Evolutionary conservation across 2,113 vertebrate species (phyloP).

Genomic region (Ornithorhynchus anatinus): DNA sequence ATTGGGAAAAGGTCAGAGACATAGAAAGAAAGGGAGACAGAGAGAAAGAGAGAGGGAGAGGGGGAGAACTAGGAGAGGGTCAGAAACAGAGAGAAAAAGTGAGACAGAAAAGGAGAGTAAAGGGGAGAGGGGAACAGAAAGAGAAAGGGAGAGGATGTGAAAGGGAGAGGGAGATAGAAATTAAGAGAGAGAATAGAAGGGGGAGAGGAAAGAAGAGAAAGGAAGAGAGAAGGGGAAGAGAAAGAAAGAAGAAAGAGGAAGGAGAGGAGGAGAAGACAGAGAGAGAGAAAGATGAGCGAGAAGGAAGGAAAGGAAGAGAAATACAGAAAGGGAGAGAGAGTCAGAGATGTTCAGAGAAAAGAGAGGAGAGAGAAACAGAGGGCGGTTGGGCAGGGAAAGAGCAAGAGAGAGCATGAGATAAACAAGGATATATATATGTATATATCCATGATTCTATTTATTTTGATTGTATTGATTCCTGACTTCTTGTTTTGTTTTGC

Average conservation of each 20-base stretch:
- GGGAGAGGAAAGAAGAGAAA: background rate
- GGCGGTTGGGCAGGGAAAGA: background rate
- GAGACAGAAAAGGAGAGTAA: background rate
- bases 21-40: background rate
- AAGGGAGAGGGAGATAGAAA: background rate
- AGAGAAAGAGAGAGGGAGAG: background rate
- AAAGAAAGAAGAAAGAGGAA: background rate
- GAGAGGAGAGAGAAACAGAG: background rate
- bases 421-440: background rate
- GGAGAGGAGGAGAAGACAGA: too few species aligned
- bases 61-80: background rate
- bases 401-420: background rate
- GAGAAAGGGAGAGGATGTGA: background rate
- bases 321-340: background rate
- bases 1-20: background rate
- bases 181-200: background rate
- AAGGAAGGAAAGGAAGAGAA: too few species aligned
- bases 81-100: background rate
- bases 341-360: background rate
- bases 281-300: background rate
- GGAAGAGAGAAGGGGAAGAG: background rate
- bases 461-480: too few species aligned
- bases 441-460: too few species aligned
- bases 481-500: too few species aligned
- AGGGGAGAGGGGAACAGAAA: background rate